Evolutionary conservation across 2,888 invertebrate genomes (phyloP).

Genomic region (Sinhomidia bicolor): DNA sequence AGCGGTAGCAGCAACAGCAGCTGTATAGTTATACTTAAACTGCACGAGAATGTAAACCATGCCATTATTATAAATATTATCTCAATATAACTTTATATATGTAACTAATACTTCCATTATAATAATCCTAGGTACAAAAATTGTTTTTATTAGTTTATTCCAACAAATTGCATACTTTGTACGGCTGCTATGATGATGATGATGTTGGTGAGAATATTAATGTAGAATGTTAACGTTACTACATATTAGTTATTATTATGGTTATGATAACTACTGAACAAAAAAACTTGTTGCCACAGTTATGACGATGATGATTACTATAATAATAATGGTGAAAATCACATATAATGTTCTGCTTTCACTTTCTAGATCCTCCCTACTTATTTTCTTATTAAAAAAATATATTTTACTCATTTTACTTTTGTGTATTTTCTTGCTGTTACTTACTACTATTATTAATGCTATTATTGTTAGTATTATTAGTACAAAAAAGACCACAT

Average conservation of each 20-base stretch:
- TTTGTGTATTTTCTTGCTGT: neutral
- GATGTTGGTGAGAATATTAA: neutral
- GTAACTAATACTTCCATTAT: too few species aligned
- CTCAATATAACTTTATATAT: too few species aligned
- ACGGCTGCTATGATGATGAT: neutral
- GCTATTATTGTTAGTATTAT: too few species aligned
- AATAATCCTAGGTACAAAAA: neutral
- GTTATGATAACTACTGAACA: too few species aligned
- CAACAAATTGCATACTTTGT: neutral
- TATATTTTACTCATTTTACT: neutral
- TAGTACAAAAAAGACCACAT: too few species aligned
- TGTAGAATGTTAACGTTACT: too few species aligned
- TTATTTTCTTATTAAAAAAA: neutral
- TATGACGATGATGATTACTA: neutral
- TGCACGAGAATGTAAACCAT: too few species aligned
- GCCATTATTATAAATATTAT: too few species aligned
- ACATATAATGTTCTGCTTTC: slow-evolving; percentile 15
- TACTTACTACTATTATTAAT: neutral
- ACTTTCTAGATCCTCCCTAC: neutral
- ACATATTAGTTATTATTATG: too few species aligned
- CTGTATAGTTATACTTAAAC: too few species aligned
- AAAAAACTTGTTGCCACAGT: slow-evolving; percentile 15
- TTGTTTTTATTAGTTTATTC: too few species aligned
- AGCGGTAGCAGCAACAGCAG: too few species aligned
- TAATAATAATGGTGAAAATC: neutral